These are phyloP conservation scores for Onthophagus sagittarius DNA, from an alignment of 2,888 invertebrate species.

Conservation along the genomic window DNA sequence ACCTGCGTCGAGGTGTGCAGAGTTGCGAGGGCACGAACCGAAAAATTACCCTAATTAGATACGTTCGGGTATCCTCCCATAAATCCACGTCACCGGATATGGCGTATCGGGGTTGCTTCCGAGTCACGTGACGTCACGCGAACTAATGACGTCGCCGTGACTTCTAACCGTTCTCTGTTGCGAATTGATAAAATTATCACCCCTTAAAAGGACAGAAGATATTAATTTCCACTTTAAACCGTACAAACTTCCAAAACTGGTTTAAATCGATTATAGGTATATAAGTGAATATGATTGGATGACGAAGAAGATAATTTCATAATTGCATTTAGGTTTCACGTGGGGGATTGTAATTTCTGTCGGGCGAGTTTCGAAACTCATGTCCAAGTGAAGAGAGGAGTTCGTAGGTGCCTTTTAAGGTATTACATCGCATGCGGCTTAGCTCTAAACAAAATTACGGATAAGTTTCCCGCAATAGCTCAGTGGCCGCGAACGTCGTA, in stretches of 20 bases:
- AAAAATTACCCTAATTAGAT: constrained; percentile 13
- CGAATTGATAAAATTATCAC: constrained; percentile 8
- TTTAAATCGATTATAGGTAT: background rate
- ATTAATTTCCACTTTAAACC: no score
- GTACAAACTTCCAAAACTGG: no score
- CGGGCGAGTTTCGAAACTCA: background rate
- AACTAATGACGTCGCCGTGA: background rate
- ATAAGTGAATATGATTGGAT: background rate
- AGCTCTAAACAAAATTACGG: constrained; percentile 5
- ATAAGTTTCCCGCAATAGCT: constrained; percentile 7
- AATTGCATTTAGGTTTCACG: background rate
- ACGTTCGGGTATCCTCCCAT: background rate
- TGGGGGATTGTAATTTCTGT: background rate
- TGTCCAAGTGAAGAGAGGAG: background rate
- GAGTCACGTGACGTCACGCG: constrained; percentile 3
- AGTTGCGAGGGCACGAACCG: constrained; percentile 5
- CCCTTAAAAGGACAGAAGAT: no score
- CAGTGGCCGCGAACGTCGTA: background rate
- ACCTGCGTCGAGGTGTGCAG: background rate
- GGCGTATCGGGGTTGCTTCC: constrained; percentile 4
- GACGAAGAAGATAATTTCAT: background rate
- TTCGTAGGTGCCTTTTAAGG: background rate
- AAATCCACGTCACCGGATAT: constrained; percentile 6
- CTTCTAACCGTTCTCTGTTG: background rate
- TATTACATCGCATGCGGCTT: background rate